phyloP scores from a whole-genome alignment of 1,140 invertebrate genomes.

The Anadara kagoshimensis region DNA sequence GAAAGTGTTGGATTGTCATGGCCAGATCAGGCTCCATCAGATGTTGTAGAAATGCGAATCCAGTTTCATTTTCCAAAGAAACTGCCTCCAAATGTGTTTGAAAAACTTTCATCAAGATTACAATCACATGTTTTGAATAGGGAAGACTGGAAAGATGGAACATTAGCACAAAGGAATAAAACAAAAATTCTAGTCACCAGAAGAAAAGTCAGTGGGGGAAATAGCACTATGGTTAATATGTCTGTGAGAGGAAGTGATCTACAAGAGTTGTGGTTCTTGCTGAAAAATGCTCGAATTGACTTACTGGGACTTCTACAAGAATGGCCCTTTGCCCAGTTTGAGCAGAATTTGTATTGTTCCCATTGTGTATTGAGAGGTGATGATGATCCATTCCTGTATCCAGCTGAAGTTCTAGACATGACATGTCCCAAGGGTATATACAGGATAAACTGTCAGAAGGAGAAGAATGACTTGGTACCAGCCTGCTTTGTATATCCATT shows the following conservation, averaged over 20 bases:
- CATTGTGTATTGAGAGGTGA: constrained; percentile 59
- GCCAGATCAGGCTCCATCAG: constrained; percentile 51
- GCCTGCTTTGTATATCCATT: constrained; percentile 63
- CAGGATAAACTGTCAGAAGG: constrained; percentile 51
- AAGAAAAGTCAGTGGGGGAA: constrained; percentile 37
- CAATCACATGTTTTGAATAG: constrained; percentile 57
- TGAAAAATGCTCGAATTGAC: constrained; percentile 50
- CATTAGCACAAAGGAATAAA: constrained; percentile 56
- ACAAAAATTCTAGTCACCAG: constrained; percentile 54
- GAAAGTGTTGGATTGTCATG: constrained; percentile 47
- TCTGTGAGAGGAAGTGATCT: constrained; percentile 61
- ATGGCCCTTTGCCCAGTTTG: constrained; percentile 63
- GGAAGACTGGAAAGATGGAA: constrained; percentile 65
- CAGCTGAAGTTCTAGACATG: constrained; percentile 59
- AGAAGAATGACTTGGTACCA: constrained; percentile 49
- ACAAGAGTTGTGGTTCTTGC: constrained; percentile 63
- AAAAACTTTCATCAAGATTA: constrained; percentile 63
- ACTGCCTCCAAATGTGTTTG: constrained; percentile 67
- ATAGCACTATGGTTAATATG: constrained; percentile 43
- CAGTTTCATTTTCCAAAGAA: constrained; percentile 58
- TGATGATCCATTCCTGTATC: constrained; percentile 53
- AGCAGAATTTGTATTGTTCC: constrained; percentile 55
- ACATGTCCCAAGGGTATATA: constrained; percentile 55
- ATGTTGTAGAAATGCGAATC: constrained; percentile 56
- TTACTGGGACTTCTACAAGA: constrained; percentile 59